Evolutionary conservation across 2,797 vertebrate genomes (phyloP).

Genomic region (Podargus strigoides): DNA sequence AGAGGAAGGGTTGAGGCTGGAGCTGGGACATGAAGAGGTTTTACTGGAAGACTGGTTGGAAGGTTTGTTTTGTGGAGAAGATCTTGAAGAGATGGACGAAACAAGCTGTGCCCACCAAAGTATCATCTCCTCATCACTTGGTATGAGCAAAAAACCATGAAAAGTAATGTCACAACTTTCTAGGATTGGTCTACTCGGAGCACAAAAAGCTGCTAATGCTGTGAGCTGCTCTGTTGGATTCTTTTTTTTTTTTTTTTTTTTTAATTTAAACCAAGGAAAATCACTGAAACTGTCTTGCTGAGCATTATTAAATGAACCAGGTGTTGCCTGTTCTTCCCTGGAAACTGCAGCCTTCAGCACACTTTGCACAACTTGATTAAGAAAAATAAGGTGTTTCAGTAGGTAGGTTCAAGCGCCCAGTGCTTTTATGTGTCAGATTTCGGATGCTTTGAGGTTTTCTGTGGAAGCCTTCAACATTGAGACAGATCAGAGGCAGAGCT

Average conservation of each 20-base stretch:
- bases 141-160: neutral
- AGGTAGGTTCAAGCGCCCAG: neutral
- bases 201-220: fast-evolving
- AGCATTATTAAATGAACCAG: neutral
- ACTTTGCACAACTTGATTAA: neutral
- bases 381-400: neutral
- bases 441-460: neutral
- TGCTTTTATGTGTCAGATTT: neutral
- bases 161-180: neutral
- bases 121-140: neutral
- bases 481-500: neutral
- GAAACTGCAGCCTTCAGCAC: neutral
- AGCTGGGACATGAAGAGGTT: neutral
- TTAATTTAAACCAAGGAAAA: neutral
- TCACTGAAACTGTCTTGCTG: neutral
- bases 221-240: neutral
- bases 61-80: neutral
- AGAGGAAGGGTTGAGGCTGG: neutral
- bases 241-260: neutral
- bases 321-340: neutral
- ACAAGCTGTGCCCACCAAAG: neutral
- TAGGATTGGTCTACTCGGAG: neutral
- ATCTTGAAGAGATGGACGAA: neutral
- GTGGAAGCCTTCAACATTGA: neutral
- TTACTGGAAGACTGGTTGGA: neutral